Evolutionary conservation across 2,888 invertebrate genomes (phyloP).

Genomic region (Cantharis rustica): DNA sequence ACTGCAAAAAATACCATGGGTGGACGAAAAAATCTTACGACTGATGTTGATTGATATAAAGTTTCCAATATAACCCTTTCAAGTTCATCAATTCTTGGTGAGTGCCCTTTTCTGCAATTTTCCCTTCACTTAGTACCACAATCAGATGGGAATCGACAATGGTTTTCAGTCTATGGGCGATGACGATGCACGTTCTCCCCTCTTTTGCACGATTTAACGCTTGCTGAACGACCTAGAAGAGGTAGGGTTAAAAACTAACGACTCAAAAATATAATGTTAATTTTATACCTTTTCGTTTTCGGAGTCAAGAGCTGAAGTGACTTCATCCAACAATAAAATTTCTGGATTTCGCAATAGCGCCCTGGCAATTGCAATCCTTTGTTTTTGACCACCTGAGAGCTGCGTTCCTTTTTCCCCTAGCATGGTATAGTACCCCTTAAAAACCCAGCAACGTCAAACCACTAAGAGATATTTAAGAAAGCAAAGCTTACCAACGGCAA

Average conservation of each 20-base stretch:
- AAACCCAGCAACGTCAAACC: background rate
- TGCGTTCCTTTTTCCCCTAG: constrained; percentile 80
- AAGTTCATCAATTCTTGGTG: constrained; percentile 68
- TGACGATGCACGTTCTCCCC: constrained; percentile 83
- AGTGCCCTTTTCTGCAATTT: constrained; percentile 72
- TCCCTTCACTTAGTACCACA: constrained; percentile 72
- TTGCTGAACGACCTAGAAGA: constrained; percentile 72
- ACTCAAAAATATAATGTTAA: background rate
- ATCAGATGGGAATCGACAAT: constrained; percentile 81
- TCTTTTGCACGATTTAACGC: constrained; percentile 81
- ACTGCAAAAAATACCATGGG: background rate
- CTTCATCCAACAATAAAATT: constrained; percentile 80
- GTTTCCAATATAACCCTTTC: constrained; percentile 67
- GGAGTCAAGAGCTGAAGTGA: constrained; percentile 84
- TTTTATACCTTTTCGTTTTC: constrained; percentile 77
- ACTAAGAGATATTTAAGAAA: too few species aligned
- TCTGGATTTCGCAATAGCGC: constrained; percentile 79
- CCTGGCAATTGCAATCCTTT: constrained; percentile 85
- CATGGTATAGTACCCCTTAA: constrained; percentile 77
- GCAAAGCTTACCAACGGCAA: constrained; percentile 69
- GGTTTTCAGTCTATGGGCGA: constrained; percentile 85
- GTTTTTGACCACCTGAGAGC: constrained; percentile 83
- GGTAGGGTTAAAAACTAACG: background rate
- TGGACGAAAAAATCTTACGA: background rate
- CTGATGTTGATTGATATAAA: constrained; percentile 56